These are phyloP conservation scores for Tiliqua scincoides DNA, from an alignment of 2,113 vertebrate species.

Conservation along the genomic window DNA sequence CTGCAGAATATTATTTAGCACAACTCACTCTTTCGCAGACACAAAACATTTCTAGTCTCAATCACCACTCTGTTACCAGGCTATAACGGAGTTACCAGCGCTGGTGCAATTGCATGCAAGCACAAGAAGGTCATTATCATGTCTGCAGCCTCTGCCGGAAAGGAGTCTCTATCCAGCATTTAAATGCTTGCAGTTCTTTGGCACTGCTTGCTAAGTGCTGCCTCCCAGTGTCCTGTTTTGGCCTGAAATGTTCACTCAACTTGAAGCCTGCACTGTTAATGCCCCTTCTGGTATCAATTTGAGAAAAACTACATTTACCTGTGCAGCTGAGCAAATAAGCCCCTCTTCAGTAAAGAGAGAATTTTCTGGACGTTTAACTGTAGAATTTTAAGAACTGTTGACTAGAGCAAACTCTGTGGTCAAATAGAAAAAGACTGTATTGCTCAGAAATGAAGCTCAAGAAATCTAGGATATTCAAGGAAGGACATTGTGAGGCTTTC, in stretches of 20 bases:
- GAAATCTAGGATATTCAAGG: not conserved
- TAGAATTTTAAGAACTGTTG: not conserved
- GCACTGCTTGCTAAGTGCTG: not conserved
- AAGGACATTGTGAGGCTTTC: no score
- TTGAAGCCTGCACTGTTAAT: not conserved
- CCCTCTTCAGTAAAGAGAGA: not conserved
- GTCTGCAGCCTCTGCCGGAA: not conserved
- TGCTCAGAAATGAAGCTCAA: not conserved
- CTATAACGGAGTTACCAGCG: not conserved
- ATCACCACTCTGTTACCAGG: not conserved
- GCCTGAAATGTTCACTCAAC: not conserved
- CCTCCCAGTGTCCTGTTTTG: not conserved
- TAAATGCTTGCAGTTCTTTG: not conserved
- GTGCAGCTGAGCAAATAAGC: not conserved
- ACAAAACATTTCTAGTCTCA: not conserved
- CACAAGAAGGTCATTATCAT: not conserved
- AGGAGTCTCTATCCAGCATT: not conserved
- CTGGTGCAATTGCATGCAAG: not conserved
- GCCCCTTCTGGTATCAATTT: not conserved
- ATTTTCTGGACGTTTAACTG: not conserved
- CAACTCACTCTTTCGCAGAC: not conserved
- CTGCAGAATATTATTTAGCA: not conserved
- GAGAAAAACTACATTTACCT: not conserved
- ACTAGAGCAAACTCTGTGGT: not conserved
- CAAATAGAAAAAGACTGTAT: accelerated